Base-by-base conservation (phyloP, 2,113 vertebrate species). In the Eira barbara region DNA sequence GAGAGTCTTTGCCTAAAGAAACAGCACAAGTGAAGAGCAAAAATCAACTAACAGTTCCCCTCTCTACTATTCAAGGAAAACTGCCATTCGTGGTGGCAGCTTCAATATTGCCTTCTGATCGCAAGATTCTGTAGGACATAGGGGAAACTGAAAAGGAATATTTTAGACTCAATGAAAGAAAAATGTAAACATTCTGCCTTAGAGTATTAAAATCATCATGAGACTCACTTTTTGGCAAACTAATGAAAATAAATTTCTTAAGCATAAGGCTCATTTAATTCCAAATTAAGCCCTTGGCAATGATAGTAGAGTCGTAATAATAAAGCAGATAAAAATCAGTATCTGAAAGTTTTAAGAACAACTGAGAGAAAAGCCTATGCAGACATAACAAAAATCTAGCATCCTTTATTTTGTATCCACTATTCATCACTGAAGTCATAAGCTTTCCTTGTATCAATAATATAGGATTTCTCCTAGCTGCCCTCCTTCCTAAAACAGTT, bases 231-330 rank as follows among this genome's bases (percentile, higher is more conserved):
- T 98, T 97, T 95, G 98, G 96, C 71, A 96, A 96, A 98, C 94
- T 97, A 98, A 97, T 93, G 69, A 92, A 98, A 98, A 98, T 87
- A n/a, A 96, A 98, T 98, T 98, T 98, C 97, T 98, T 96, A 63
- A 97, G 78, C 29, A 98, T 91, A 98, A 98, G 93, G 76, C 84
- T 97, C 59, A 98, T 96, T 98, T 97, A 98, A 98, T 95, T 94
- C 93, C 96, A 98, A 97, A 98, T 97, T 97, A 98, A 98, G 47
- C 82, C 96, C 98, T 95, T 98, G 97, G 95, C 95, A 98, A 98
- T 92, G 85, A 97, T 63, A 94, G 93, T 92, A 76, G 4, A 87
- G 55, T 34, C 96, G 94, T 76, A 98, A 97, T 95, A 98, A 98
- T 74, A 76, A 86, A 96, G 83, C 3, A 95, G 86, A 97, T 98